A percentile compares a stretch with the other conserved stretches of the same genome.
These are phyloP conservation scores for Neofelis nebulosa DNA, from an alignment of 2,113 vertebrate species.

Conservation along the genomic window DNA sequence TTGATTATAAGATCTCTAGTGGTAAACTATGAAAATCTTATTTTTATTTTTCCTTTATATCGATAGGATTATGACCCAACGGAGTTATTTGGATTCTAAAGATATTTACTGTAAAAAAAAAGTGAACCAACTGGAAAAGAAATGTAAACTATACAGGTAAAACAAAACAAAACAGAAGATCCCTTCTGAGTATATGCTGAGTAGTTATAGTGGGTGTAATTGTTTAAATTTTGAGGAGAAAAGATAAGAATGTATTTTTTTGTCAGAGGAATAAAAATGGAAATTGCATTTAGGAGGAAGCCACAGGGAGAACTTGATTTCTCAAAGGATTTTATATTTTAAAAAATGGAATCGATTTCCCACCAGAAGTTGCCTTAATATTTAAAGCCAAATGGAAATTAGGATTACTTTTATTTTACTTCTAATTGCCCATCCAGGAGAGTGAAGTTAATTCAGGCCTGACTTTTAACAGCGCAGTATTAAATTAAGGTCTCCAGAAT, in stretches of 20 bases:
- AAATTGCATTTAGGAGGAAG: background rate
- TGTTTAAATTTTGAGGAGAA: background rate
- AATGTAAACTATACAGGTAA: background rate
- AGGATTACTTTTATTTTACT: background rate
- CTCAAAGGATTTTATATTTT: background rate
- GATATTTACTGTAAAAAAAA: background rate
- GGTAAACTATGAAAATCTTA: background rate
- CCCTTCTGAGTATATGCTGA: background rate
- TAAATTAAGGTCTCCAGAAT: background rate
- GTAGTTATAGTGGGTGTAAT: background rate
- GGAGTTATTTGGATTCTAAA: background rate
- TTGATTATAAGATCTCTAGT: background rate
- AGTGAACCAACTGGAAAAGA: background rate
- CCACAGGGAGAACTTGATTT: background rate
- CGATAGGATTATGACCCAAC: background rate
- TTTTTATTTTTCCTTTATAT: background rate
- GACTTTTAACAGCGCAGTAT: background rate
- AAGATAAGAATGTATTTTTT: background rate
- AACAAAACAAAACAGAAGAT: background rate
- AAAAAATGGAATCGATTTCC: background rate
- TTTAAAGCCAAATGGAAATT: conserved; percentile 15
- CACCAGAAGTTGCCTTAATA: background rate
- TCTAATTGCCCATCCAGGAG: background rate
- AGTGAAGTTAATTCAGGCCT: background rate
- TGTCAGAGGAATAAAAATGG: background rate